Evolutionary conservation across 1,140 invertebrate species (phyloP), one percentile per base, ranked within the genome.

Genomic region (Magallana gigas): DNA sequence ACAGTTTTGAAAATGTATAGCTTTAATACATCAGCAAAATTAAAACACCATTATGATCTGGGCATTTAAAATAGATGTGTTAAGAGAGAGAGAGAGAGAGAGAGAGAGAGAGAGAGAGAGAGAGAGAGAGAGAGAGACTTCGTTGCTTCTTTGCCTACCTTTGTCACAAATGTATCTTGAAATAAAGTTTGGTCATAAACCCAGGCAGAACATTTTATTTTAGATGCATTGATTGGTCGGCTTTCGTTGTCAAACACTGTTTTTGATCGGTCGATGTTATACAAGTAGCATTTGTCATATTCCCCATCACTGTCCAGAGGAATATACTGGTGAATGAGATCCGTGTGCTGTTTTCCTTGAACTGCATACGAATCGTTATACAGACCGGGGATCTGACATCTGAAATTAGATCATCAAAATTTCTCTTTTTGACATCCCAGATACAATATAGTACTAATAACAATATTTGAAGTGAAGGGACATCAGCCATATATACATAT

Each of bases 381-480:
- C 8, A 86, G 83, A 12, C 89, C 89, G 18, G 90, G 90, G 9
- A 91, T 88, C 7, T 64, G 82, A 56, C 90, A 91, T 62, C 90
- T 91, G 83, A 91, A 90, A 59, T 87, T 83, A 68, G 87, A 80
- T 58, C 1, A 64, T 83, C 36, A 2, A 48, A 48, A 48, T 2
- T 48, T 4, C 36, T 48, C 5, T 48, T 48, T 48, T 48, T 48
- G 36, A 48, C 36, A 48, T 48, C 36, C 36, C 36, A 48, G 36
- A 48, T 4, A 5, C 36, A 48, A 48, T 2, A 1, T 48, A 48
- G 1, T 48, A 48, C 36, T 48, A 2, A 1, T 48, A 48, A 48
- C 36, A 5, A 48, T 2, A 48, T 48, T 48, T 48, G 3, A 48
- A 48, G 5, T 48, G 5, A 48, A 48, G 36, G 1, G 36, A 48